Evolutionary conservation across 35 echinoderm and acorn worm species (phyloP).

Genomic region (Eucidaris tribuloides): DNA sequence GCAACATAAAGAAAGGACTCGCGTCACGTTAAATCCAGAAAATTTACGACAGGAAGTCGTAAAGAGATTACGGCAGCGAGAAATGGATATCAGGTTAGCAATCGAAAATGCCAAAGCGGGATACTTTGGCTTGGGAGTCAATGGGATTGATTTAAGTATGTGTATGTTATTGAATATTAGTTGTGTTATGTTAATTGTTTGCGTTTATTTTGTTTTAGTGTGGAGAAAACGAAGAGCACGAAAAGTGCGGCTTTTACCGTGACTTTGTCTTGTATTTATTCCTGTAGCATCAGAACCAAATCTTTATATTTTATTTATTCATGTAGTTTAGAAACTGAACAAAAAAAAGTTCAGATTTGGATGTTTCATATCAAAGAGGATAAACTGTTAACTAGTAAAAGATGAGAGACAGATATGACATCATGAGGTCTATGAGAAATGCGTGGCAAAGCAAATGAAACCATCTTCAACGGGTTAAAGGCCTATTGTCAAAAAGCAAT

Average conservation of each 20-base stretch:
- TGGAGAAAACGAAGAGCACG: constrained; percentile 47
- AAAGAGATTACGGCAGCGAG: not conserved
- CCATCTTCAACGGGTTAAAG: no score
- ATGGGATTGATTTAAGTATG: constrained; percentile 68
- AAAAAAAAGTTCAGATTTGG: no score
- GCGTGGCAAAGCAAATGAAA: no score
- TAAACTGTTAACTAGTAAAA: no score
- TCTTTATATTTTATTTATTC: no score
- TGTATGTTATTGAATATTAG: constrained; percentile 56
- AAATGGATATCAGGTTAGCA: constrained; percentile 31
- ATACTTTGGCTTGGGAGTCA: constrained; percentile 61
- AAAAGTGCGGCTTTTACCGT: not conserved
- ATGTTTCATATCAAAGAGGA: no score
- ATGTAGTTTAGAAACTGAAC: no score
- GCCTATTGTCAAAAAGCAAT: no score
- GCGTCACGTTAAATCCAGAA: not conserved
- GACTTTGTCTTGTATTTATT: no score
- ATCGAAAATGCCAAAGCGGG: not conserved
- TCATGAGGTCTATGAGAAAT: no score
- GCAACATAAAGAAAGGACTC: not conserved
- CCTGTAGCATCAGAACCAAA: no score
- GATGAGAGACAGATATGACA: no score
- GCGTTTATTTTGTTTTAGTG: constrained; percentile 63
- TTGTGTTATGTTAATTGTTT: constrained; percentile 48
- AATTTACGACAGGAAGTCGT: not conserved